Base-by-base conservation (phyloP, 92 coral and sea anemone species). In the Phenganax marumi region DNA sequence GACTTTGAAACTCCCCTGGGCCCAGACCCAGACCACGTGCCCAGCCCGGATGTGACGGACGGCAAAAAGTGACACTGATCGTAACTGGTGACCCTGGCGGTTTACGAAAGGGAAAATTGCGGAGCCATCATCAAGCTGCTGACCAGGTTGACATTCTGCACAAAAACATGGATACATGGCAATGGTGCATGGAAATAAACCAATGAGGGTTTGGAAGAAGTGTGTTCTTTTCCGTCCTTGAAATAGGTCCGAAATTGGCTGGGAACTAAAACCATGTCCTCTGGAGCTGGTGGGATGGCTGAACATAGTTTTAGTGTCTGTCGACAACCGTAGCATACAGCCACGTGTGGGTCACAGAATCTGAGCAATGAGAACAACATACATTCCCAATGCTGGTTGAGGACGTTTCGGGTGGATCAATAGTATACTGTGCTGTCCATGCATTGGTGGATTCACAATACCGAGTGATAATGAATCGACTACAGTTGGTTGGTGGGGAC, bases 181-280 rank as follows among this genome's bases (percentile, higher is more conserved):
- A n/a, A n/a, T n/a, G n/a, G n/a, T n/a, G n/a, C n/a, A n/a, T n/a
- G n/a, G n/a, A n/a, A n/a, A n/a, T n/a, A n/a, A n/a, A n/a, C n/a
- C n/a, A n/a, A n/a, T n/a, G n/a, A n/a, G n/a, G n/a, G n/a, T n/a
- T n/a, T n/a, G n/a, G n/a, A n/a, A n/a, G n/a, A n/a, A n/a, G n/a
- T n/a, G n/a, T n/a, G n/a, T n/a, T n/a, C n/a, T n/a, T n/a, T n/a
- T n/a, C n/a, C n/a, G n/a, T n/a, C n/a, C n/a, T n/a, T n/a, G n/a
- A n/a, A n/a, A n/a, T n/a, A n/a, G n/a, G n/a, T n/a, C n/a, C n/a
- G n/a, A n/a, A n/a, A n/a, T n/a, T n/a, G n/a, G n/a, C n/a, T n/a
- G n/a, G n/a, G n/a, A n/a, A n/a, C n/a, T n/a, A n/a, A n/a, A n/a
- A 80, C 84, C 54, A 80, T 14, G 53, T 81, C 85, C 16, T 65